A percentile compares a stretch with the other conserved stretches of the same genome.
phyloP scores from a whole-genome alignment of 2,888 invertebrate genomes.

The Hyppa rectilinea region DNA sequence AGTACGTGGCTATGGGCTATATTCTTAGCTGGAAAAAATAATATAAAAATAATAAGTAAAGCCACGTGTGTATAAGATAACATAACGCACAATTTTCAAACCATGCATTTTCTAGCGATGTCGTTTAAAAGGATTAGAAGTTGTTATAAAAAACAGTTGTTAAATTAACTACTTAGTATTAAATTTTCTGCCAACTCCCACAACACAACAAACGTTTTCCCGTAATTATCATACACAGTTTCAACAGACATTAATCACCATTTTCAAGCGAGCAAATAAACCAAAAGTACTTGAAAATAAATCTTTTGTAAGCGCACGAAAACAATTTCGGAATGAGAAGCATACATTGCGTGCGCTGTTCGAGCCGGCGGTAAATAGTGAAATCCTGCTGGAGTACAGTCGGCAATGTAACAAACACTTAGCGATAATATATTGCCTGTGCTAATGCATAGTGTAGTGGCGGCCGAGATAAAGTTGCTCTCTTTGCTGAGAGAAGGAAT shows the following conservation, averaged over 20 bases:
- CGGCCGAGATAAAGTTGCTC: slow-evolving; percentile 66
- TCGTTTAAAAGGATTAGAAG: no score
- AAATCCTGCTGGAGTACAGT: slow-evolving; percentile 68
- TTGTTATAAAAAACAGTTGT: background rate
- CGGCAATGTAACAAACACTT: slow-evolving; percentile 77
- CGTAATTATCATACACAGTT: slow-evolving; percentile 42
- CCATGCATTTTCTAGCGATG: background rate
- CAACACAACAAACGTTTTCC: slow-evolving; percentile 2
- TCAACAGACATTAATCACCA: slow-evolving; percentile 57
- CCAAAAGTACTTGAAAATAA: slow-evolving; percentile 65
- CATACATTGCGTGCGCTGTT: slow-evolving; percentile 64
- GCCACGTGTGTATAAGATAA: background rate
- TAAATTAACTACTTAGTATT: background rate
- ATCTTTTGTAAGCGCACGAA: slow-evolving; percentile 64
- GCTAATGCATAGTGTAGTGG: slow-evolving; percentile 77
- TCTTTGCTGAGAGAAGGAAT: slow-evolving; percentile 56
- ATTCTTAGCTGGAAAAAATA: no score
- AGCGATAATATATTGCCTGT: slow-evolving; percentile 78
- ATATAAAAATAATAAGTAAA: background rate
- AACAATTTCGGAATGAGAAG: slow-evolving; percentile 68
- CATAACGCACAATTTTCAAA: no score
- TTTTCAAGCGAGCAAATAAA: slow-evolving; percentile 59
- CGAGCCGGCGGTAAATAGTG: slow-evolving; percentile 66
- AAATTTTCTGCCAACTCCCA: background rate
- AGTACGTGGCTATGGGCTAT: no score